Percentiles rank a stretch among this genome's conserved stretches.
phyloP scores from a whole-genome alignment of 2,888 invertebrate genomes.

The Cepaea hortensis region DNA sequence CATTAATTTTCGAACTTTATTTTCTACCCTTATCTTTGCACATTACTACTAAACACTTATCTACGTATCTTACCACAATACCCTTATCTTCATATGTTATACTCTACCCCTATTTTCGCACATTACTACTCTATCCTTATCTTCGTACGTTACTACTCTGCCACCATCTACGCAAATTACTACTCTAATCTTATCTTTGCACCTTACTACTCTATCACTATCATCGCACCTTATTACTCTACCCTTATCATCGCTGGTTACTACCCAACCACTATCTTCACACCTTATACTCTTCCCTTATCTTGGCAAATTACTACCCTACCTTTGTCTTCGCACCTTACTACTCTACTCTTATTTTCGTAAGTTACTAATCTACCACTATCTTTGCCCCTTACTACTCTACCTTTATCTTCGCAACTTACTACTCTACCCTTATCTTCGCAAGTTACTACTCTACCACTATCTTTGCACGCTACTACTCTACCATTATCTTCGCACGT shows the following conservation, averaged over 20 bases:
- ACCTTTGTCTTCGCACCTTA: neutral
- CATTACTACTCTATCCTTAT: neutral
- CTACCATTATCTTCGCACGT: no score
- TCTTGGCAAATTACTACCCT: neutral
- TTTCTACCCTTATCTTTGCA: no score
- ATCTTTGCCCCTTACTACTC: neutral
- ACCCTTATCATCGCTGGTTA: no score
- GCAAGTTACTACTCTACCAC: no score
- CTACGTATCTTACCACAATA: no score
- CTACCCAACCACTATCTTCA: no score
- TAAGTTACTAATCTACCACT: neutral
- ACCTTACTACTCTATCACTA: neutral
- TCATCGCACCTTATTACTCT: neutral
- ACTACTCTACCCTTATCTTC: no score
- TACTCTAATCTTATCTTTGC: neutral
- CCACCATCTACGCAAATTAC: neutral
- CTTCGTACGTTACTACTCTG: neutral
- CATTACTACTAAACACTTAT: no score
- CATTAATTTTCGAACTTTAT: no score
- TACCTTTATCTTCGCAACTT: neutral
- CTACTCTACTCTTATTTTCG: neutral
- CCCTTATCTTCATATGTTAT: no score
- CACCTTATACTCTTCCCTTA: neutral
- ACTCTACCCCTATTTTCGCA: no score
- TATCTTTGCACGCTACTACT: neutral